These are phyloP conservation scores for Aphrophora alni DNA, from an alignment of 2,888 invertebrate species.

Conservation along the genomic window DNA sequence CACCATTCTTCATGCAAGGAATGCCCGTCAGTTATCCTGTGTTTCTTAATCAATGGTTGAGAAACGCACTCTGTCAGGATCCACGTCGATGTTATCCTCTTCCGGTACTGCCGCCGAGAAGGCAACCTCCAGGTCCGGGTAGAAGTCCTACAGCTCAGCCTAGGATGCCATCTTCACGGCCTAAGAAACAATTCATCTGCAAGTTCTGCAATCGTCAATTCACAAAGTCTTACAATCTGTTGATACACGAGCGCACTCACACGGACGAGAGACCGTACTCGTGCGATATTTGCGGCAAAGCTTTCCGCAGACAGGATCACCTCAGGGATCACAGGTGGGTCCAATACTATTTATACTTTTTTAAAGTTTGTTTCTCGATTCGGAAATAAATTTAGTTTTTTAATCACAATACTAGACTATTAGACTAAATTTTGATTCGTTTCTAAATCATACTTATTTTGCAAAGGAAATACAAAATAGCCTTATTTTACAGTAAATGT, in stretches of 20 bases:
- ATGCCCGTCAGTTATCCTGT: conserved; percentile 56
- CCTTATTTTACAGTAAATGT: neutral
- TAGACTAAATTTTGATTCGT: too few species aligned
- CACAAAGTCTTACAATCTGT: conserved; percentile 96
- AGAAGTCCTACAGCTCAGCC: conserved; percentile 70
- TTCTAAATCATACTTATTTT: too few species aligned
- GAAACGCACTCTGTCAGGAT: conserved; percentile 72
- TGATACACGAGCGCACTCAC: conserved; percentile 97
- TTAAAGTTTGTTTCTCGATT: too few species aligned
- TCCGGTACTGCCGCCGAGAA: conserved; percentile 38
- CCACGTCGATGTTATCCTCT: conserved; percentile 38
- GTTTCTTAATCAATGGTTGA: conserved; percentile 74
- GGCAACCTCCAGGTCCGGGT: conserved; percentile 43
- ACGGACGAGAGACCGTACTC: conserved; percentile 96
- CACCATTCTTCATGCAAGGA: conserved; percentile 31
- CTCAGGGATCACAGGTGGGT: conserved; percentile 85
- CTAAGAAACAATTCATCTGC: conserved; percentile 91
- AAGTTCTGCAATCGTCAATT: conserved; percentile 97
- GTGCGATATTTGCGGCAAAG: conserved; percentile 95
- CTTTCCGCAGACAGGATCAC: conserved; percentile 94
- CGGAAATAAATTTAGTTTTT: neutral
- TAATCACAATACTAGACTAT: neutral
- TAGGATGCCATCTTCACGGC: conserved; percentile 63
- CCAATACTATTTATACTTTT: conserved; percentile 41
- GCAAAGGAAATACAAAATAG: neutral